These are phyloP conservation scores for Pituophis catenifer DNA, from an alignment of 2,113 vertebrate species.

Conservation along the genomic window DNA sequence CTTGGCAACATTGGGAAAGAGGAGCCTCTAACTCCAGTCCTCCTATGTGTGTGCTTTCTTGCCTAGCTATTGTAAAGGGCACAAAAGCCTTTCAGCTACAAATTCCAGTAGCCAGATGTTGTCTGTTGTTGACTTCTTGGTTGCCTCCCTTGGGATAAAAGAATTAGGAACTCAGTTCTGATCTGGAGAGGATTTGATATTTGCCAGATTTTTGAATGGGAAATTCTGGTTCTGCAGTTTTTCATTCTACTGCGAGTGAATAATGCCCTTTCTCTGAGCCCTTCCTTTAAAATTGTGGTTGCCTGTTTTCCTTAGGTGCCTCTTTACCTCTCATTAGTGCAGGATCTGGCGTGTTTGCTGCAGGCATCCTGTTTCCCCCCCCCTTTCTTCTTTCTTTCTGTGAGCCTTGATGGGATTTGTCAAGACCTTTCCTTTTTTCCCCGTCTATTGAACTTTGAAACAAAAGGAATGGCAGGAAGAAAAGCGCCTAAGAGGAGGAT, in stretches of 20 bases:
- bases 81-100: constrained; percentile 20
- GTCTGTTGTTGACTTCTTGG: neutral
- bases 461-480: constrained; percentile 63
- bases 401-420: constrained; percentile 67
- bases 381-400: constrained; percentile 6
- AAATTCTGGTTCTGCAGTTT: neutral
- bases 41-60: neutral
- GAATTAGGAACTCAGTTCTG: neutral
- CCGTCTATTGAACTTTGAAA: constrained; percentile 66
- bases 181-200: neutral
- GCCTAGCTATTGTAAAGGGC: neutral
- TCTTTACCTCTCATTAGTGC: constrained; percentile 61
- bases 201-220: neutral
- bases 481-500: constrained; percentile 53
- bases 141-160: constrained; percentile 22
- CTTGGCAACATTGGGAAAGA: neutral
- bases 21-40: neutral
- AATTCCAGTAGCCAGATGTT: neutral
- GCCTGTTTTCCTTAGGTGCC: constrained; percentile 29
- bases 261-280: too few species aligned
- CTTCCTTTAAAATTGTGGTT: constrained; percentile 7
- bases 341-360: constrained; percentile 52
- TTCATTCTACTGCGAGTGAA: neutral
- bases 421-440: constrained; percentile 55
- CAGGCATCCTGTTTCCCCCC: constrained; percentile 30